phyloP scores from a whole-genome alignment of 2,888 invertebrate genomes.

The Ommatoiulus sabulosus region DNA sequence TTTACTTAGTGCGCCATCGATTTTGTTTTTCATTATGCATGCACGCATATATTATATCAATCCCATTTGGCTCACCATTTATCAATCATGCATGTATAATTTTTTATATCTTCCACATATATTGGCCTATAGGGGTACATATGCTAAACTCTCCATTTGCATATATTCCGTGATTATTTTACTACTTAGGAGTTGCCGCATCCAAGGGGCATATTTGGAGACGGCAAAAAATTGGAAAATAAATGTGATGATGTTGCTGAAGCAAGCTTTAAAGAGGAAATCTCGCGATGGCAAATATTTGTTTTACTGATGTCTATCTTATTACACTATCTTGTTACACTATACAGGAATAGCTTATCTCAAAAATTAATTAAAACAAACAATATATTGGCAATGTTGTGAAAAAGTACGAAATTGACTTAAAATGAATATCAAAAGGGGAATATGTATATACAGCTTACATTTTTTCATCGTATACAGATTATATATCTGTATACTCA shows the following conservation, averaged over 20 bases:
- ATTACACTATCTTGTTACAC: background rate
- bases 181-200: background rate
- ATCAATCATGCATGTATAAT: slow-evolving; percentile 40
- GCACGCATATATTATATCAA: slow-evolving; percentile 40
- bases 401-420: background rate
- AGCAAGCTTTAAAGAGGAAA: background rate
- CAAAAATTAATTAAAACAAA: slow-evolving; percentile 18
- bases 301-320: background rate
- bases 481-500: background rate
- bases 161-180: slow-evolving; percentile 39
- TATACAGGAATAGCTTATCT: background rate
- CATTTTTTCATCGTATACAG: background rate
- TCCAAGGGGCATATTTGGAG: slow-evolving; percentile 33
- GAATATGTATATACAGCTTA: background rate
- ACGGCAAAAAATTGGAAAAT: background rate
- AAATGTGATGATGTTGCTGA: background rate
- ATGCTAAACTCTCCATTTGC: slow-evolving; percentile 23
- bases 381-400: background rate
- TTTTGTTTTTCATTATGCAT: slow-evolving; percentile 43
- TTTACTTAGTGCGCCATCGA: slow-evolving; percentile 30
- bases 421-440: background rate
- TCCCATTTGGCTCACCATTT: slow-evolving; percentile 40
- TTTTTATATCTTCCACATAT: slow-evolving; percentile 26
- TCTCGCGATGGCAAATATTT: slow-evolving; percentile 4
- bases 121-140: slow-evolving; percentile 38